Base-by-base conservation (phyloP, 2,113 vertebrate species). In the Addax nasomaculatus region DNA sequence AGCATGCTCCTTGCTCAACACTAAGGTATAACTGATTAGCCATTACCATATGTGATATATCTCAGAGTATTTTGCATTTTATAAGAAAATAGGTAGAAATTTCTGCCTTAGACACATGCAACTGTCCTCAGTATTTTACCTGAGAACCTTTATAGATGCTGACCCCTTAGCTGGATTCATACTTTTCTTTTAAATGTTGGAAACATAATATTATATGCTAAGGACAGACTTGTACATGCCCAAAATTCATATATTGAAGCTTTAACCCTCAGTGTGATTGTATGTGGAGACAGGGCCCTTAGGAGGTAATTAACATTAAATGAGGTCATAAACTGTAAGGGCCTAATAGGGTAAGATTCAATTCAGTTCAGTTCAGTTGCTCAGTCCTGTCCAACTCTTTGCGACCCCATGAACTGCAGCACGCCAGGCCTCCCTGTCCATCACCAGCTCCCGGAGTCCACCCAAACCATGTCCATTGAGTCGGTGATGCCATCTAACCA, bases 241-340 rank as follows among this genome's bases (percentile, higher is more conserved):
- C 2, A 3, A 51, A 64, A 23, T 60, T 47, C 53, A 23, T 55
- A 33, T 19, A 2, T 23, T 70, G 76, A 94, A 86, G 9, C 30
- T 33, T 7, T 73, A 92, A 83, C 6, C 27, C 17, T n/a, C 21
- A 25, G 2, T 83, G 39, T 43, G 36, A 76, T 13, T 49, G 0
- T 60, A 45, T 83, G 57, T 95, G 73, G 43, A 76, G 30, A 36
- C 14, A 87, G 6, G 1, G 27, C 2, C 39, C 57, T 76, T 85
- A 81, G 86, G 55, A 90, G 36, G 21, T 27, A 47, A 57, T 29
- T 67, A 90, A 87, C 30, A 45, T 80, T 94, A 70, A 67, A 30
- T 36, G 64, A 95, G 15, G 11, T 87, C 29, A 39, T 53, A 90
- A 60, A 5, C 19, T 15, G 6, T 29, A 3, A 36, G n/a, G 39